Conservation (phyloP, 2,888 invertebrate genomes). For the Choristoneura rosaceana region DNA sequence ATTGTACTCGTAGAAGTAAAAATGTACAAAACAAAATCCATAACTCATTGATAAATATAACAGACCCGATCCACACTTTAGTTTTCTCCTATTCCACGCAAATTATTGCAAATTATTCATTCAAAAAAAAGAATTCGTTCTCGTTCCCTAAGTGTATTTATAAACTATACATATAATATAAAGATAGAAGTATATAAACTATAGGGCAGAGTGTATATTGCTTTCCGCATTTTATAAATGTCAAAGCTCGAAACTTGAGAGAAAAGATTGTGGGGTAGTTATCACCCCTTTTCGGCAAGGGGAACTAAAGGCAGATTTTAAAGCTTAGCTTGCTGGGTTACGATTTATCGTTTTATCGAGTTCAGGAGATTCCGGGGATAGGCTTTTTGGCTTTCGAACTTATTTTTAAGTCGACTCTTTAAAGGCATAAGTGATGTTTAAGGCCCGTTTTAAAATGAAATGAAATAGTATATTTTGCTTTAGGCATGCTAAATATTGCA, state of each 20-base stretch:
- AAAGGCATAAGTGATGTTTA: conserved; percentile 1
- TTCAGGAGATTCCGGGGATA: conserved; percentile 30
- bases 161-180: no score
- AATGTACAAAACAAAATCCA: no score
- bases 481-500: no score
- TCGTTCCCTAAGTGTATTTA: background rate
- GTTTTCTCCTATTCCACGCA: background rate
- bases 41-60: no score
- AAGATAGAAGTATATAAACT: background rate
- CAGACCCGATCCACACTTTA: no score
- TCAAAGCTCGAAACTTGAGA: conserved; percentile 62
- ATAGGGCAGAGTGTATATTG: conserved; percentile 47
- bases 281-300: conserved; percentile 48
- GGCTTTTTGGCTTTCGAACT: conserved; percentile 22
- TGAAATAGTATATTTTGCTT: background rate
- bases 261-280: conserved; percentile 60
- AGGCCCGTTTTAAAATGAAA: background rate
- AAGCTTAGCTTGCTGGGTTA: conserved; percentile 42
- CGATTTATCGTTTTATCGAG: conserved; percentile 40
- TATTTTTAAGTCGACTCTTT: conserved; percentile 7
- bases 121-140: background rate
- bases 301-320: conserved; percentile 41
- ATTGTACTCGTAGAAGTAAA: no score
- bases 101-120: no score
- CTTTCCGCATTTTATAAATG: conserved; percentile 73